A percentile compares a stretch with the other conserved stretches of the same genome.
phyloP scores from a whole-genome alignment of 2,888 invertebrate species.

The Amblyjoppa fuscipennis region DNA sequence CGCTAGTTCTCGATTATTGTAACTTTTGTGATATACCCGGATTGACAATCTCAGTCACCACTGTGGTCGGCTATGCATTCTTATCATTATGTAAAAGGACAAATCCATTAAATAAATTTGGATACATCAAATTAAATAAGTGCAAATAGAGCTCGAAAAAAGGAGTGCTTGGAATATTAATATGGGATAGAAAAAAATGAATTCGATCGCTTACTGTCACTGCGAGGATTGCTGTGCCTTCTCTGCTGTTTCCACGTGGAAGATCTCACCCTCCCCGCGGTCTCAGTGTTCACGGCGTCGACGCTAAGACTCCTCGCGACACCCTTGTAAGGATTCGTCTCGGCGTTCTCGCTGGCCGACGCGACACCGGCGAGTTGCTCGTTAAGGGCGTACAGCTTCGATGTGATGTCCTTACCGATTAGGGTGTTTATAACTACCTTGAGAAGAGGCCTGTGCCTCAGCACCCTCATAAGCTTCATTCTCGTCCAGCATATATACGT shows the following conservation, averaged over 20 bases:
- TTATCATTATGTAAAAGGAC: not conserved
- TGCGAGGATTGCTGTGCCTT: slow-evolving; percentile 84
- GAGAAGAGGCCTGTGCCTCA: slow-evolving; percentile 91
- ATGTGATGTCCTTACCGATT: slow-evolving; percentile 94
- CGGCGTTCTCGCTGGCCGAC: slow-evolving; percentile 80
- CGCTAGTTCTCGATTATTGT: too few relatives aligned
- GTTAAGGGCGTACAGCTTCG: slow-evolving; percentile 93
- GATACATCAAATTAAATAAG: not conserved
- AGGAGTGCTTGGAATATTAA: not conserved
- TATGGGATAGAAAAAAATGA: not conserved
- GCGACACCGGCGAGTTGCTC: slow-evolving; percentile 89
- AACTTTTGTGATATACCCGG: too few relatives aligned
- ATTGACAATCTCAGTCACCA: too few relatives aligned
- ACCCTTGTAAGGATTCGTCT: slow-evolving; percentile 85
- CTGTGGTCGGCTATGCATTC: not conserved
- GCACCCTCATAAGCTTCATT: slow-evolving; percentile 90
- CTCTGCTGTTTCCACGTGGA: slow-evolving; percentile 87
- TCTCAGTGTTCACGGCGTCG: slow-evolving; percentile 92
- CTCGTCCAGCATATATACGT: slow-evolving; percentile 93
- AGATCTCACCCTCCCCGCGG: slow-evolving; percentile 91
- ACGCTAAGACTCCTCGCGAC: slow-evolving; percentile 91
- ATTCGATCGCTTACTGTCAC: slow-evolving; percentile 82
- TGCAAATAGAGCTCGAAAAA: not conserved
- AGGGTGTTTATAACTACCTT: slow-evolving; percentile 92
- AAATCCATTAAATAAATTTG: too few relatives aligned